Evolutionary conservation across 2,113 vertebrate species (phyloP).

Genomic region (Limanda limanda): DNA sequence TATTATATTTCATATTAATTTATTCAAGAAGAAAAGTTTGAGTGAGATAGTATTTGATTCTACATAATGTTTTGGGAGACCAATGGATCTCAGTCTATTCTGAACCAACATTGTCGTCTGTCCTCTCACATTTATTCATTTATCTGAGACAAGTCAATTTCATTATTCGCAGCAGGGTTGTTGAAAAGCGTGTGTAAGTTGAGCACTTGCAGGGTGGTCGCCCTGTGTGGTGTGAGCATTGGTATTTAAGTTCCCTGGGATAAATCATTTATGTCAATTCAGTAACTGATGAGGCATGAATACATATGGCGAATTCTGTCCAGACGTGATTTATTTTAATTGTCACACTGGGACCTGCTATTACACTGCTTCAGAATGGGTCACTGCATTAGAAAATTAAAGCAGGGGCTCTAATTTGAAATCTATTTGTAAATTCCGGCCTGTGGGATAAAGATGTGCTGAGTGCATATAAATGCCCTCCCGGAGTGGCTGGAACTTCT

Average conservation of each 20-base stretch:
- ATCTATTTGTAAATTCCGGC: conserved; percentile 89
- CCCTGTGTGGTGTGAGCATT: conserved; percentile 52
- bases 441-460: conserved; percentile 82
- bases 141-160: conserved; percentile 46
- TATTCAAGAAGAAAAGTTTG: too few species aligned
- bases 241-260: conserved; percentile 83
- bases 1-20: too few species aligned
- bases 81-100: neutral
- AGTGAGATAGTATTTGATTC: neutral
- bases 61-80: neutral
- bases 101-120: too few species aligned
- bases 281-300: conserved; percentile 92
- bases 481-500: conserved; percentile 46
- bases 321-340: conserved; percentile 95
- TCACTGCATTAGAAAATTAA: conserved; percentile 93
- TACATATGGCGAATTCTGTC: conserved; percentile 87
- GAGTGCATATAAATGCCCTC: conserved; percentile 67
- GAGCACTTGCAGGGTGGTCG: conserved; percentile 38
- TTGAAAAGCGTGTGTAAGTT: conserved; percentile 35
- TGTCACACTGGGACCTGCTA: conserved; percentile 90
- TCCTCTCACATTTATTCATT: conserved; percentile 4
- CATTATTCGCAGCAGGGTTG: conserved; percentile 57
- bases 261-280: conserved; percentile 89
- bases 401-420: conserved; percentile 87
- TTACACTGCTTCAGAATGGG: conserved; percentile 88